Evolutionary conservation across 2,888 invertebrate species (phyloP).

Genomic region (Nomada lathburiana): DNA sequence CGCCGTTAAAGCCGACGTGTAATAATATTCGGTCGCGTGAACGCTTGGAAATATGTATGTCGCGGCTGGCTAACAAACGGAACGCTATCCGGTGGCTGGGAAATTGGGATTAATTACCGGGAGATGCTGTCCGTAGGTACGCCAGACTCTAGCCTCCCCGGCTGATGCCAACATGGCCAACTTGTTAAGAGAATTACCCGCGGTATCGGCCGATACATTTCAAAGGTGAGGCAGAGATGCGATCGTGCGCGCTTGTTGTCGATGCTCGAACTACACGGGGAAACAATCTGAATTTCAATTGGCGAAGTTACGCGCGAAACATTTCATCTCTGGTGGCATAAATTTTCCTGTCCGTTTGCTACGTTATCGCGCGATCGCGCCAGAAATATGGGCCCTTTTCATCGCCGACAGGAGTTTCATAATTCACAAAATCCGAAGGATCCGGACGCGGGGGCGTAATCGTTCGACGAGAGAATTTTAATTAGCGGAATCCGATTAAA

Average conservation of each 20-base stretch:
- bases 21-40: conserved; percentile 16
- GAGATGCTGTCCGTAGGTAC: conserved; percentile 19
- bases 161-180: conserved; percentile 9
- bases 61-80: background rate
- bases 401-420: conserved; percentile 16
- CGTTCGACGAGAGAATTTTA: conserved; percentile 18
- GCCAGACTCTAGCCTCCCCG: conserved; percentile 3
- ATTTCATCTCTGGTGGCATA: conserved; percentile 21
- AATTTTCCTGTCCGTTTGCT: conserved; percentile 28
- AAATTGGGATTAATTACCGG: conserved; percentile 51
- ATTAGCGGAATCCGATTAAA: conserved; percentile 30
- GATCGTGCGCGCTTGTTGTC: background rate
- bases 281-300: conserved; percentile 30
- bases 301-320: background rate
- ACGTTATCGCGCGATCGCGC: conserved; percentile 15
- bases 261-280: conserved; percentile 13
- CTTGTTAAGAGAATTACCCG: conserved; percentile 48
- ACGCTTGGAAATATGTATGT: conserved; percentile 24
- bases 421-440: conserved; percentile 16
- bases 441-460: background rate
- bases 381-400: background rate
- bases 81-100: conserved; percentile 1
- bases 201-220: conserved; percentile 26
- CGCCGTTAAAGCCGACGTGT: background rate
- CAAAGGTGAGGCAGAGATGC: conserved; percentile 8